A percentile compares a stretch with the other conserved stretches of the same genome.
Conservation (phyloP, 1,140 invertebrate genomes). For the Palaemon carinicauda region DNA sequence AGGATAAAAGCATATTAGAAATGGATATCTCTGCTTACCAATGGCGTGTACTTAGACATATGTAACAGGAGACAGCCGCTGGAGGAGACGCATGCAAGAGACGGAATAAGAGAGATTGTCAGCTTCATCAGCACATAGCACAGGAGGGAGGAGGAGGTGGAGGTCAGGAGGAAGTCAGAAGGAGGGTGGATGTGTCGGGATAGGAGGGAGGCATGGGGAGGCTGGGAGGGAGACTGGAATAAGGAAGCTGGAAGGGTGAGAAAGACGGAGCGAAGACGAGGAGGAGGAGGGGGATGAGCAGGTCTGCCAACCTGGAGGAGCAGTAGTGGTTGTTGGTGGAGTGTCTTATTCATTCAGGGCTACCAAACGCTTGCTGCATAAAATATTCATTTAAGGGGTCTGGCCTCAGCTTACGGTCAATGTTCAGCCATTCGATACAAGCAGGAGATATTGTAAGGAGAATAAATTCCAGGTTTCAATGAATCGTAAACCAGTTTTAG, state of each 20-base stretch:
- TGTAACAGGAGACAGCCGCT: conserved; percentile 41
- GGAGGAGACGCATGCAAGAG: conserved; percentile 40
- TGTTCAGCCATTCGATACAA: too few relatives aligned
- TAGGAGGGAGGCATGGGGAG: too few relatives aligned
- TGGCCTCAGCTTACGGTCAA: too few relatives aligned
- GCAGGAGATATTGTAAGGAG: too few relatives aligned
- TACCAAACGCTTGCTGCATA: too few relatives aligned
- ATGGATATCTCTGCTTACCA: conserved; percentile 34
- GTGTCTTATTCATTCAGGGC: too few relatives aligned
- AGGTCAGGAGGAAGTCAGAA: too few relatives aligned
- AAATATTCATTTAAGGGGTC: too few relatives aligned
- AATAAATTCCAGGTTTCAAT: too few relatives aligned
- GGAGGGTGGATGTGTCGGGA: neutral
- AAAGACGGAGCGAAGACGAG: too few relatives aligned
- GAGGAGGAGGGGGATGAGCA: neutral
- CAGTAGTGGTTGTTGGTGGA: neutral
- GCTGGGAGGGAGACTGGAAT: neutral
- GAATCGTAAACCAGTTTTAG: too few relatives aligned
- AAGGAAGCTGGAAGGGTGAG: neutral
- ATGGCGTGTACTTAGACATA: conserved; percentile 51
- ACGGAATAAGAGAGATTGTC: conserved; percentile 21
- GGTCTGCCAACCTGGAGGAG: neutral
- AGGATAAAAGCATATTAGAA: too few relatives aligned
- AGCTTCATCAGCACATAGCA: neutral
- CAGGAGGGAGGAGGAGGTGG: neutral